Evolutionary conservation across 2,797 vertebrate genomes (phyloP).

Genomic region (Danio aesculapii): DNA sequence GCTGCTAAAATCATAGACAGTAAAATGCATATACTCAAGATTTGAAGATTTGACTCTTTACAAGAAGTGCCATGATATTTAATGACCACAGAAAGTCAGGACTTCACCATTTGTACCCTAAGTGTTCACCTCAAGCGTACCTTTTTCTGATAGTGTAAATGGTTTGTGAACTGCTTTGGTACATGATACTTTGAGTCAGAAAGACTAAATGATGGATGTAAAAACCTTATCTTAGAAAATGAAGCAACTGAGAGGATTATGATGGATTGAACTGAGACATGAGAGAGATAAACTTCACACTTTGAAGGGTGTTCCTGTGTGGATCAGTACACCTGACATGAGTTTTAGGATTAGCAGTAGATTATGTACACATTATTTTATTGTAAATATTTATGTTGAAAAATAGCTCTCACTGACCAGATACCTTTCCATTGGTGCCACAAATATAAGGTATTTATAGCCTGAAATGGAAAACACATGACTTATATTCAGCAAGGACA

Average conservation of each 20-base stretch:
- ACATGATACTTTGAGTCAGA: background rate
- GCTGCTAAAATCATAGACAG: no score
- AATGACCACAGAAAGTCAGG: no score
- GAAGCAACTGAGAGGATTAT: background rate
- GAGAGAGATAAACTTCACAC: background rate
- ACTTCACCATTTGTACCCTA: no score
- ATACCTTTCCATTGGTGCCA: no score
- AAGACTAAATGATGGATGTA: background rate
- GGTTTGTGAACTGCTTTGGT: background rate
- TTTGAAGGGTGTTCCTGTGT: background rate
- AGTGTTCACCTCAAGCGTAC: no score
- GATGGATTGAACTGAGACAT: background rate
- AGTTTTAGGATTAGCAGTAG: background rate
- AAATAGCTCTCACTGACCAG: no score
- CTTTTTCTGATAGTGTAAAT: background rate
- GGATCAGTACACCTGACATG: background rate
- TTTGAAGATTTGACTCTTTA: no score
- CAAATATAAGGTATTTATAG: background rate
- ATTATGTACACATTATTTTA: background rate
- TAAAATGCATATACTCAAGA: no score
- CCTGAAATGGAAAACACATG: background rate
- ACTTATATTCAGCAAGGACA: background rate
- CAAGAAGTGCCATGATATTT: no score
- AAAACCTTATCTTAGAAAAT: conserved; percentile 1
- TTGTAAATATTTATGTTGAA: background rate